Conservation (phyloP, 2,888 invertebrate genomes). For the Leptopilina drosophilae region DNA sequence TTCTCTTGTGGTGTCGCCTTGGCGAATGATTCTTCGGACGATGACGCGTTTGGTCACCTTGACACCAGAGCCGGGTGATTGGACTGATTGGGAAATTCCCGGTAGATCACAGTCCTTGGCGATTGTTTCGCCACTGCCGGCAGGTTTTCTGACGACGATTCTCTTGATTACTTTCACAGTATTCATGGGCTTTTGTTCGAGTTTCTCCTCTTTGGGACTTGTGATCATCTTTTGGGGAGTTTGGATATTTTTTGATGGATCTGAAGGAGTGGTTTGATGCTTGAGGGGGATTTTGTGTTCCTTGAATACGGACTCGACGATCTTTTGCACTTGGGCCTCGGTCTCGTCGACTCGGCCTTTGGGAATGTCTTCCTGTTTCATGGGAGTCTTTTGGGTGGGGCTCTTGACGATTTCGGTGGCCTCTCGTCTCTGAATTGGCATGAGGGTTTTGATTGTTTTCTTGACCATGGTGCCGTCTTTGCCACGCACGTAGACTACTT, state of each 20-base stretch:
- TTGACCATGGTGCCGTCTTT: conserved; percentile 74
- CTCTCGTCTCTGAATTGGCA: conserved; percentile 72
- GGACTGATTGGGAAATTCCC: conserved; percentile 20
- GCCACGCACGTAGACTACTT: conserved; percentile 70
- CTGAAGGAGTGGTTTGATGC: conserved; percentile 64
- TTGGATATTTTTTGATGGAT: conserved; percentile 49
- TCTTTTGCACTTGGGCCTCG: conserved; percentile 75
- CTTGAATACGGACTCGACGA: conserved; percentile 74
- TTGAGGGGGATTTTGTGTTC: conserved; percentile 75
- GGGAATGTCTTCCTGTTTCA: conserved; percentile 49
- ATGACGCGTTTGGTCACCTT: conserved; percentile 73
- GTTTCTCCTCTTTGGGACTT: conserved; percentile 60
- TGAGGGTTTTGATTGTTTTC: conserved; percentile 74
- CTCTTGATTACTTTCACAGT: conserved; percentile 74
- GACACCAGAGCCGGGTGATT: conserved; percentile 54
- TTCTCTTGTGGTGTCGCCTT: conserved; percentile 73
- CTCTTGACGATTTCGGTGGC: conserved; percentile 51
- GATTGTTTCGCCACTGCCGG: conserved; percentile 51
- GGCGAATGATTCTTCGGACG: conserved; percentile 74
- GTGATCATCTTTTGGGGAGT: conserved; percentile 43
- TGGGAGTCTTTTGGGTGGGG: conserved; percentile 41
- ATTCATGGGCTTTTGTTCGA: conserved; percentile 56
- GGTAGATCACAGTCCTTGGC: conserved; percentile 59
- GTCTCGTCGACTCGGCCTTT: conserved; percentile 69
- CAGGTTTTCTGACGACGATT: conserved; percentile 71